Base-by-base conservation (phyloP, 2,888 invertebrate genomes). In the Scaptomyza polygonia region DNA sequence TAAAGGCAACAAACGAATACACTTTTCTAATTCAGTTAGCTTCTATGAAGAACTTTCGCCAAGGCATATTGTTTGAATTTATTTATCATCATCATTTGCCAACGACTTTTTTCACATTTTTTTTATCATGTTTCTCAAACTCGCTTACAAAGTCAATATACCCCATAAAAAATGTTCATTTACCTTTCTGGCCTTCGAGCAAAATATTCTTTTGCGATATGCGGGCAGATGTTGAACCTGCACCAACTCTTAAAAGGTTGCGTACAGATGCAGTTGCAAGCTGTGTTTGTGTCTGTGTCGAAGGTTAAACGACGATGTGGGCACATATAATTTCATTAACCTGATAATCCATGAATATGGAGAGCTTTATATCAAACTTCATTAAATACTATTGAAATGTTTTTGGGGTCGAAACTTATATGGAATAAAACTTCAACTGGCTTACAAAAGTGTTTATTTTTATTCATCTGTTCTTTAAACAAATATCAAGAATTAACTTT, bases 311-410 rank as follows among this genome's bases (percentile, higher is more conserved):
- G 29, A 30, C 21, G 39, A 25, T 14, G 21, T 14, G 16, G 18
- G 9, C 21, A 54, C 32, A 39, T 34, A 53, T 70, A 53, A 71
- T 70, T 65, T 66, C 52, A 61, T 65, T 69, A 55, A 56, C 48
- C 21, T 34, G 48, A 36, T 70, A 70, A 65, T 54, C 43, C 57
- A 51, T 69, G 58, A 52, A 65, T 30, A 58, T 58, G 32, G 45
- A 53, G 18, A 39, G 69, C 42, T 52, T 52, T 53, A 51, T 55
- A 54, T 36, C 11, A 43, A 65, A 53, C 32, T 56, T 44, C 49
- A 65, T 65, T 70, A 59, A 70, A 65, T 71, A 65, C 47, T 48
- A 42, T 25, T 47, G 21, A 27, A 18, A 34, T 7, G 36, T 29
- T 44, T 34, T 67, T 34, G 36, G 4, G 1, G 9, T 34, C 6